A percentile compares a stretch with the other conserved stretches of the same genome.
These are phyloP conservation scores for Eurytemora carolleeae DNA, from an alignment of 1,140 invertebrate genomes.

Conservation along the genomic window DNA sequence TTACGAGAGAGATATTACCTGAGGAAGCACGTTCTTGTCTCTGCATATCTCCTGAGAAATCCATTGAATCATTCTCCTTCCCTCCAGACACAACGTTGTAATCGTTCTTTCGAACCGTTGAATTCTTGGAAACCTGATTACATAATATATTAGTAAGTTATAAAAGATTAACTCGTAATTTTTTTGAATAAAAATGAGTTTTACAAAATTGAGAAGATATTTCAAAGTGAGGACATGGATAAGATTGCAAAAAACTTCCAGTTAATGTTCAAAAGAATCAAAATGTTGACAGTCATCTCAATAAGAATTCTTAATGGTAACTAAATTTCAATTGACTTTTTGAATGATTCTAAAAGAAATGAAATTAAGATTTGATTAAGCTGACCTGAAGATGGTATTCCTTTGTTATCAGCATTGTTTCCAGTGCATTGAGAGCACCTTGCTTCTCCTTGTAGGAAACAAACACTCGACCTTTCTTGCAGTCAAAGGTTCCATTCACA, in stretches of 20 bases:
- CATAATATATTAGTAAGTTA: neutral
- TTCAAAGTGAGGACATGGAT: too few relatives aligned
- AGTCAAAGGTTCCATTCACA: constrained; percentile 15
- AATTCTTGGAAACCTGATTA: constrained; percentile 13
- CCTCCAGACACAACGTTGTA: constrained; percentile 6
- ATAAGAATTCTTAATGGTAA: too few relatives aligned
- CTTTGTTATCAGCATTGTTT: constrained; percentile 15
- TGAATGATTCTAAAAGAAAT: too few relatives aligned
- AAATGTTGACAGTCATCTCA: too few relatives aligned
- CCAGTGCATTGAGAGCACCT: constrained; percentile 13
- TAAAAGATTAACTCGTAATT: too few relatives aligned
- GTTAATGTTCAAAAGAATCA: too few relatives aligned
- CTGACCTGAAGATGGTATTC: constrained; percentile 13
- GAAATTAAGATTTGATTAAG: too few relatives aligned
- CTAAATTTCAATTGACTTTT: too few relatives aligned
- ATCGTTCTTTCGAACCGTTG: constrained; percentile 14
- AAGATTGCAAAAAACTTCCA: too few relatives aligned
- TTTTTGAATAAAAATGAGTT: too few relatives aligned
- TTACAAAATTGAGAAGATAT: too few relatives aligned
- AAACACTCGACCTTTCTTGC: constrained; percentile 14
- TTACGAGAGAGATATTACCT: too few relatives aligned
- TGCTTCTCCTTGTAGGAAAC: constrained; percentile 16
- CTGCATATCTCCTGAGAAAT: neutral
- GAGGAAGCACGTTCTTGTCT: neutral
- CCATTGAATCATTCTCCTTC: neutral